phyloP scores from a whole-genome alignment of 2,888 invertebrate species.

The Tholera decimalis region DNA sequence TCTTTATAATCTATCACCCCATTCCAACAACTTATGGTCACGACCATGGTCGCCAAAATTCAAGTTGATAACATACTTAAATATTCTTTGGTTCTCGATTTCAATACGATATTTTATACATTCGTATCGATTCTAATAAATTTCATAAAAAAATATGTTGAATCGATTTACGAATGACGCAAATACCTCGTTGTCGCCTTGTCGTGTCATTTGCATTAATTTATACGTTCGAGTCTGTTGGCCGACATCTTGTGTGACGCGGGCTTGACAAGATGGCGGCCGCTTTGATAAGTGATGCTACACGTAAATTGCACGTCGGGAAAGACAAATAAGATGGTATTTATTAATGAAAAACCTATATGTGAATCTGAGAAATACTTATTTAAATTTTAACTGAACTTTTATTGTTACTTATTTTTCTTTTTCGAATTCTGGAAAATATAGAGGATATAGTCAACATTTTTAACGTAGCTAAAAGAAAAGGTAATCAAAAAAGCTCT shows the following conservation, averaged over 20 bases:
- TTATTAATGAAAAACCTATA: neutral
- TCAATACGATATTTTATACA: slow-evolving; percentile 74
- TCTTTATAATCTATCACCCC: slow-evolving; percentile 33
- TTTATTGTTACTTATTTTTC: neutral
- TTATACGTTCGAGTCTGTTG: slow-evolving; percentile 78
- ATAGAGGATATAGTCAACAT: neutral
- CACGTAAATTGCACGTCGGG: slow-evolving; percentile 30
- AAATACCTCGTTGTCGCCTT: slow-evolving; percentile 73
- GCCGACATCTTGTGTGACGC: slow-evolving; percentile 78
- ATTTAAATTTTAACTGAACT: neutral
- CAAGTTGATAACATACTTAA: slow-evolving; percentile 45
- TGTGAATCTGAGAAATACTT: neutral
- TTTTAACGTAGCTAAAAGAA: neutral
- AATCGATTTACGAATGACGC: slow-evolving; percentile 81
- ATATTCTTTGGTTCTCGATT: slow-evolving; percentile 63
- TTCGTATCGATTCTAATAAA: slow-evolving; percentile 66
- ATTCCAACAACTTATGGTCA: slow-evolving; percentile 25
- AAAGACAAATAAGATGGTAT: slow-evolving; percentile 14
- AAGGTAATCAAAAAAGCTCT: neutral
- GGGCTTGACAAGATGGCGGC: slow-evolving; percentile 63
- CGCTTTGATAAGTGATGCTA: slow-evolving; percentile 39
- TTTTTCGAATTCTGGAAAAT: neutral
- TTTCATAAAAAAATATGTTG: slow-evolving; percentile 69
- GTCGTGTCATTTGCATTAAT: slow-evolving; percentile 81
- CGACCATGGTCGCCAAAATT: slow-evolving; percentile 21